Percentiles rank a stretch among this genome's conserved stretches.
Evolutionary conservation across 2,888 invertebrate genomes (phyloP).

Genomic region (Listrodromus nycthemerus): DNA sequence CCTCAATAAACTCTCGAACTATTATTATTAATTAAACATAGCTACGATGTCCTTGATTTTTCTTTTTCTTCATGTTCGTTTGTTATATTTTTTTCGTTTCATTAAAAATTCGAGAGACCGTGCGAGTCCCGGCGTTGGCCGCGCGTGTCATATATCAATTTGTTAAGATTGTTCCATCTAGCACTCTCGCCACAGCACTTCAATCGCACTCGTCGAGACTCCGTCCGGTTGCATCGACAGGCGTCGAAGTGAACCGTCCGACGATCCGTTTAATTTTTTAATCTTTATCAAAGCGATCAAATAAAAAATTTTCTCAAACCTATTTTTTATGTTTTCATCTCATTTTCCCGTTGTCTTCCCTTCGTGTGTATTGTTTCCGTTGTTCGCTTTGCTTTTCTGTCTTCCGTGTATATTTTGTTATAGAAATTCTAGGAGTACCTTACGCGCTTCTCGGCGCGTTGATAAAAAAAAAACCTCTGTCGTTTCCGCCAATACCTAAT

Average conservation of each 20-base stretch:
- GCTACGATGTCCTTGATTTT: constrained; percentile 68
- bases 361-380: constrained; percentile 61
- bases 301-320: constrained; percentile 41
- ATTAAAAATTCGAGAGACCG: constrained; percentile 75
- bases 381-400: constrained; percentile 57
- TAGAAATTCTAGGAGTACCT: constrained; percentile 54
- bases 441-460: constrained; percentile 33
- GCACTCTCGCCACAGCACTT: constrained; percentile 72
- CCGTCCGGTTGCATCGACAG: constrained; percentile 33
- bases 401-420: constrained; percentile 45
- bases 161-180: constrained; percentile 77
- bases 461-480: constrained; percentile 63
- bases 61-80: constrained; percentile 41
- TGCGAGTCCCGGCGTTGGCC: constrained; percentile 56
- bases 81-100: constrained; percentile 36
- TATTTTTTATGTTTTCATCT: constrained; percentile 5
- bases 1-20: constrained; percentile 59
- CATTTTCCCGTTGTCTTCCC: constrained; percentile 3
- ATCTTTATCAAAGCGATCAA: constrained; percentile 37
- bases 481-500: constrained; percentile 24
- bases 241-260: constrained; percentile 35
- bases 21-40: constrained; percentile 68
- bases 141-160: constrained; percentile 74
- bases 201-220: constrained; percentile 57
- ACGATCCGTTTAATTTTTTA: constrained; percentile 31